Evolutionary conservation across 53 echinoderm and acorn worm species (phyloP).

Genomic region (Arbacia lixula): DNA sequence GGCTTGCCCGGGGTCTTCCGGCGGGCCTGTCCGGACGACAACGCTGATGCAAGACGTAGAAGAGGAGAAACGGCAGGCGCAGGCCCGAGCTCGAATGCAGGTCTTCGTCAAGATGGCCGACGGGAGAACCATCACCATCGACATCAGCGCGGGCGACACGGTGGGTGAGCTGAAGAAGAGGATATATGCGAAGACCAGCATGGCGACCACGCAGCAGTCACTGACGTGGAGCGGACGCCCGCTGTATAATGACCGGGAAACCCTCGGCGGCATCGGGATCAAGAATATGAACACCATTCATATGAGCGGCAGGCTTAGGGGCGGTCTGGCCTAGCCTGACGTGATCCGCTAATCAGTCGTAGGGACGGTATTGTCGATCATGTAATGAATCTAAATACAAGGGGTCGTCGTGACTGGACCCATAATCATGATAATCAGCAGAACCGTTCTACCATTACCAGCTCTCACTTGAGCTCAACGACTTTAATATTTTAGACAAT

Average conservation of each 20-base stretch:
- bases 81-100: conserved; percentile 15
- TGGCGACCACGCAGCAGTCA: not conserved
- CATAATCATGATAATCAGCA: no score
- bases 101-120: conserved; percentile 7
- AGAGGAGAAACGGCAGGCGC: conserved; percentile 15
- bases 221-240: not conserved
- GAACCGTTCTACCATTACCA: no score
- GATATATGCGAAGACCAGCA: not conserved
- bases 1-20: no score
- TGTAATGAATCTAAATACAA: no score
- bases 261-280: not conserved
- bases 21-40: no score
- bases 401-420: no score
- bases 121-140: not conserved
- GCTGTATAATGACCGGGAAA: not conserved
- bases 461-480: no score
- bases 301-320: conserved; percentile 10
- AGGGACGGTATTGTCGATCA: no score
- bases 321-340: no score
- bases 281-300: not conserved
- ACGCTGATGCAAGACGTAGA: conserved; percentile 34
- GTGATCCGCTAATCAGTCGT: no score
- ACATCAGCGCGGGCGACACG: not conserved
- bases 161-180: not conserved
- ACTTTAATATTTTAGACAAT: no score